A percentile compares a stretch with the other conserved stretches of the same genome.
Evolutionary conservation across 2,888 invertebrate species (phyloP).

Genomic region (Melangyna quadrimaculata): DNA sequence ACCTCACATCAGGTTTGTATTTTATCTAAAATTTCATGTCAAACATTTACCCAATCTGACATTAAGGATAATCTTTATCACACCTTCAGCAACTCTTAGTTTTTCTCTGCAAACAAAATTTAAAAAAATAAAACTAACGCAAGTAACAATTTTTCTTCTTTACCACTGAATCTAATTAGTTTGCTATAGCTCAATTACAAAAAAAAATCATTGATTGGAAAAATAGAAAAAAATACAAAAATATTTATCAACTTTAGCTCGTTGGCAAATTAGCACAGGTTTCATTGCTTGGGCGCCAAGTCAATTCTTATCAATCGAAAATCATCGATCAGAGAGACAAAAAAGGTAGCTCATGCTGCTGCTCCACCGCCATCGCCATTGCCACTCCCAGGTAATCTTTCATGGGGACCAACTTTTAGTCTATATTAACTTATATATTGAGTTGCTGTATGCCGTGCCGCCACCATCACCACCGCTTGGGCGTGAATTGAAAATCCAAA

Average conservation of each 20-base stretch:
- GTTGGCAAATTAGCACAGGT: slow-evolving; percentile 61
- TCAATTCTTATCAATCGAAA: slow-evolving; percentile 60
- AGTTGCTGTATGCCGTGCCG: background rate
- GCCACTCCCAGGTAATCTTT: slow-evolving; percentile 38
- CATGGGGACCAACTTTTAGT: slow-evolving; percentile 40
- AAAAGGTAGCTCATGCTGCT: background rate
- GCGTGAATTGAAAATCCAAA: slow-evolving; percentile 55
- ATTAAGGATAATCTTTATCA: slow-evolving; percentile 55
- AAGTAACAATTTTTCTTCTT: slow-evolving; percentile 15
- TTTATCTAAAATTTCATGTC: slow-evolving; percentile 32
- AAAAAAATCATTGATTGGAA: slow-evolving; percentile 8
- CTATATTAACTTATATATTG: background rate
- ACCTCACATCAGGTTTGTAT: slow-evolving; percentile 24
- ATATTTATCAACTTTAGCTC: slow-evolving; percentile 43
- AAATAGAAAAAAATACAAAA: slow-evolving; percentile 4
- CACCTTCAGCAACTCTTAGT: slow-evolving; percentile 62
- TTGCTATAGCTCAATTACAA: slow-evolving; percentile 49
- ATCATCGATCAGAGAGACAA: slow-evolving; percentile 37
- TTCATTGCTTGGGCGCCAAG: slow-evolving; percentile 60
- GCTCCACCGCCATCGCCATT: background rate
- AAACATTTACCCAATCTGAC: slow-evolving; percentile 64
- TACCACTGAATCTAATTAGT: slow-evolving; percentile 33
- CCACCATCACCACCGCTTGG: background rate
- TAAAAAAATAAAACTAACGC: slow-evolving; percentile 7
- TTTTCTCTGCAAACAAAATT: slow-evolving; percentile 11